These are phyloP conservation scores for Kobus ellipsiprymnus DNA, from an alignment of 2,113 vertebrate species.

Conservation along the genomic window DNA sequence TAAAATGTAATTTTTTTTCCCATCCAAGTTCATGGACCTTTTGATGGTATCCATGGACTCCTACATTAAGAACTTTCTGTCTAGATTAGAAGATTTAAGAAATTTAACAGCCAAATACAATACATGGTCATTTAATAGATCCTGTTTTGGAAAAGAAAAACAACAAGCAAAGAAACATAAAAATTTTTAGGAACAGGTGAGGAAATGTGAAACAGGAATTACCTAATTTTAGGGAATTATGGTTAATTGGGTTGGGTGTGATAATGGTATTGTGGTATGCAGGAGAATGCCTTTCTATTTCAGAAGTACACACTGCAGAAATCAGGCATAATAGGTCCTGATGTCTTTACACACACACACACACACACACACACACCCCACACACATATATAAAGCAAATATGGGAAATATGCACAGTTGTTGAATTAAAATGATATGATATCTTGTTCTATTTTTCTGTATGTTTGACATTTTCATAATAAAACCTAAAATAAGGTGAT, in stretches of 20 bases:
- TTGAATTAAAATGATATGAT: not conserved
- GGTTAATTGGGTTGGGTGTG: not conserved
- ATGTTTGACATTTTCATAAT: not conserved
- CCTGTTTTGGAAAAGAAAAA: not conserved
- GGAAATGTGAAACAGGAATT: not conserved
- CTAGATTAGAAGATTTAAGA: not conserved
- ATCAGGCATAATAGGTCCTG: not conserved
- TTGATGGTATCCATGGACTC: not conserved
- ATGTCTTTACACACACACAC: not conserved
- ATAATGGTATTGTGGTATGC: not conserved
- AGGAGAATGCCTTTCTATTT: not conserved
- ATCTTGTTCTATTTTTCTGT: not conserved
- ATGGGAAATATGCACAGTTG: not conserved
- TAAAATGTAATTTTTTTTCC: not conserved
- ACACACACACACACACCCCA: not conserved
- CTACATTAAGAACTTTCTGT: not conserved
- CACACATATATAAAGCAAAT: not conserved
- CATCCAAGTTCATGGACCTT: not conserved
- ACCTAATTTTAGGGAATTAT: not conserved
- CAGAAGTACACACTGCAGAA: not conserved
- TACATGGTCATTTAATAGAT: not conserved
- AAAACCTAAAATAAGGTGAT: not conserved
- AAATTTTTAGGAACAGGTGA: not conserved
- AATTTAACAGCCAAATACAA: not conserved
- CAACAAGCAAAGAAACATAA: not conserved